Conservation (phyloP, 2,113 vertebrate species). For the Acrocephalus kingi region DNA sequence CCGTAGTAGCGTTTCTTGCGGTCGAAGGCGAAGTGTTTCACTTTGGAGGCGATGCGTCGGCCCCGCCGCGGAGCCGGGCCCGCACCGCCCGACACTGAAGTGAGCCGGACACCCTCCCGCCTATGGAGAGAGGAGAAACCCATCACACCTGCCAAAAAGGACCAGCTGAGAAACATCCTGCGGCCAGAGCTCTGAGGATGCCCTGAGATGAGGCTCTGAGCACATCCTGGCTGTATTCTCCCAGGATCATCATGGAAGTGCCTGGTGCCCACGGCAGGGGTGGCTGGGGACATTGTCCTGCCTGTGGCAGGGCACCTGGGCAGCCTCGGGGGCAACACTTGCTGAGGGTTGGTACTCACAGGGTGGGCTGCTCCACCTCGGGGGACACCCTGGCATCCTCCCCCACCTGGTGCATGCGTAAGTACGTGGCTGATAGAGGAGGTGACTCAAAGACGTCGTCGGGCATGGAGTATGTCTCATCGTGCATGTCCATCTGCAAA, state of each 20-base stretch:
- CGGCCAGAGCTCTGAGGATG: fast-evolving
- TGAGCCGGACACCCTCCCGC: slow-evolving; percentile 45
- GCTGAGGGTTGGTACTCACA: slow-evolving; percentile 71
- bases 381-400: slow-evolving; percentile 67
- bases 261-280: fast-evolving
- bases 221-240: neutral
- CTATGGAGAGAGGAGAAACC: slow-evolving; percentile 41
- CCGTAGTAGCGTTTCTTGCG: slow-evolving; percentile 90
- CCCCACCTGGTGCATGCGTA: slow-evolving; percentile 41
- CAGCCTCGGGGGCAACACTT: neutral
- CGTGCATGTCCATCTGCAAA: slow-evolving; percentile 81
- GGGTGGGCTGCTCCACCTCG: slow-evolving; percentile 54
- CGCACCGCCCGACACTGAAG: fast-evolving
- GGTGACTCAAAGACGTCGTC: slow-evolving; percentile 97
- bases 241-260: fast-evolving
- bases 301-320: neutral
- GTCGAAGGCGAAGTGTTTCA: slow-evolving; percentile 93
- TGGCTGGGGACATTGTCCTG: neutral
- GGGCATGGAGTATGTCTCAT: slow-evolving; percentile 87
- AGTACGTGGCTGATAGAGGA: slow-evolving; percentile 81
- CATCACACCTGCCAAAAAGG: neutral
- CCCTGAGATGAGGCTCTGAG: neutral
- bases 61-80: slow-evolving; percentile 68
- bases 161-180: neutral
- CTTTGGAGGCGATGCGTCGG: slow-evolving; percentile 86